Base-by-base conservation (phyloP, 1,140 invertebrate species). In the Leptinotarsa texana region DNA sequence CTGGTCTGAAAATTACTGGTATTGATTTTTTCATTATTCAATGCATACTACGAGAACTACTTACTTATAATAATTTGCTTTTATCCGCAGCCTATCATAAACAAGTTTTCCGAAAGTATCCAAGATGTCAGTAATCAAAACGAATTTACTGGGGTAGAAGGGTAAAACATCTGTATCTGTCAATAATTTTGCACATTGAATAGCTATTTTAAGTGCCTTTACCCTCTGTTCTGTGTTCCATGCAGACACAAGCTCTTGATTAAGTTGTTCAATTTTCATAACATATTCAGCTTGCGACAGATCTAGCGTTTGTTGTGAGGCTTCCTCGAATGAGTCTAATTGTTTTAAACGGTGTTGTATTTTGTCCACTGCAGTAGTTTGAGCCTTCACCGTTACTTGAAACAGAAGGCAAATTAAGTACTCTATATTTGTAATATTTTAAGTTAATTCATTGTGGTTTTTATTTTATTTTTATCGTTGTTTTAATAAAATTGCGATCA, bases 61-160 rank as follows among this genome's bases (percentile, higher is more conserved):
- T 77, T 70, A 79, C 78, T 77, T 77, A 22, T 61, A 69, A 77
- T 77, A 79, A 6, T 72, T 49, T 33, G 93, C 90, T 87, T 98
- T 98, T 27, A 89, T 89, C 82, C 91, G 90, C 33, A 99, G 87
- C 80, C 97, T 88, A 74, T 96, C 92, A 85, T 94, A 98, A 2
- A 99, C 96, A 69, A 99, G 88, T 83, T 93, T 91, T 62, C 97
- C 97, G 90, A 99, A 99, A 82, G 93, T 96, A 84, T 98, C 96
- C 66, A 99, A 87, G 76, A 98, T 96, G 84, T 99, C 97, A 63
- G 96, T 98, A 62, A 99, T 94, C 2, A 99, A 88, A 42, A 98
- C 94, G 91, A 97, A 99, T 89, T 99, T 98, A 86, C 96, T 98
- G 0, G 98, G 97, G 89, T 99, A 99, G 87, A 99, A 99, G 80